These are phyloP conservation scores for Ormyrus thymus DNA, from an alignment of 2,888 invertebrate species.

Conservation along the genomic window DNA sequence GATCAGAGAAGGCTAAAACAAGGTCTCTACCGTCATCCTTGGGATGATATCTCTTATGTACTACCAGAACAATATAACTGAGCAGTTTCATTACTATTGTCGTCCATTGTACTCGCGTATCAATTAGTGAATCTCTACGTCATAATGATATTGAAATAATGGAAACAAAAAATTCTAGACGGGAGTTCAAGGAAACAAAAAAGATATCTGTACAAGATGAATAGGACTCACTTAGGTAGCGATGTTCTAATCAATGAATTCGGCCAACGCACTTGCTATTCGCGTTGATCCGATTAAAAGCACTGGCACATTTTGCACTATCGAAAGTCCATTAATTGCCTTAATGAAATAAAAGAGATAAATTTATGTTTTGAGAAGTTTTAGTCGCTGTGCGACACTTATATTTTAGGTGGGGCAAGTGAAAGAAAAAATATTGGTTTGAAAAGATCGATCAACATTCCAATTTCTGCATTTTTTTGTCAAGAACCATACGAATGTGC, in stretches of 20 bases:
- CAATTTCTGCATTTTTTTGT: conserved; percentile 59
- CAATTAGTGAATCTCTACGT: conserved; percentile 57
- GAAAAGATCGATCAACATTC: conserved; percentile 58
- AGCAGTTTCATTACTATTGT: conserved; percentile 56
- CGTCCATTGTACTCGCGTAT: conserved; percentile 60
- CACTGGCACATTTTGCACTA: conserved; percentile 54
- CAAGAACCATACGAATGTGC: conserved; percentile 49
- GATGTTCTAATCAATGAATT: conserved; percentile 53
- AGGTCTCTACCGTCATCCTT: conserved; percentile 98
- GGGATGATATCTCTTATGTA: conserved; percentile 98
- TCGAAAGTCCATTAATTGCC: conserved; percentile 58
- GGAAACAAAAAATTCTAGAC: conserved; percentile 36
- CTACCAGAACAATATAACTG: conserved; percentile 84
- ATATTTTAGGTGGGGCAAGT: conserved; percentile 39
- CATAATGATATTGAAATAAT: conserved; percentile 48
- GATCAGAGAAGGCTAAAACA: conserved; percentile 99
- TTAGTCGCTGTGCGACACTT: conserved; percentile 56
- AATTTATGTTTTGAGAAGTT: conserved; percentile 56
- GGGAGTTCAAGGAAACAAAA: conserved; percentile 39
- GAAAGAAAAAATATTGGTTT: conserved; percentile 50
- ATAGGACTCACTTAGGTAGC: conserved; percentile 54
- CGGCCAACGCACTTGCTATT: conserved; percentile 47
- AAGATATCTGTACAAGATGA: conserved; percentile 49
- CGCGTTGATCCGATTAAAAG: conserved; percentile 51
- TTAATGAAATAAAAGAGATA: conserved; percentile 54